Base-by-base conservation (phyloP, 2,113 vertebrate genomes). In the Procavia capensis region DNA sequence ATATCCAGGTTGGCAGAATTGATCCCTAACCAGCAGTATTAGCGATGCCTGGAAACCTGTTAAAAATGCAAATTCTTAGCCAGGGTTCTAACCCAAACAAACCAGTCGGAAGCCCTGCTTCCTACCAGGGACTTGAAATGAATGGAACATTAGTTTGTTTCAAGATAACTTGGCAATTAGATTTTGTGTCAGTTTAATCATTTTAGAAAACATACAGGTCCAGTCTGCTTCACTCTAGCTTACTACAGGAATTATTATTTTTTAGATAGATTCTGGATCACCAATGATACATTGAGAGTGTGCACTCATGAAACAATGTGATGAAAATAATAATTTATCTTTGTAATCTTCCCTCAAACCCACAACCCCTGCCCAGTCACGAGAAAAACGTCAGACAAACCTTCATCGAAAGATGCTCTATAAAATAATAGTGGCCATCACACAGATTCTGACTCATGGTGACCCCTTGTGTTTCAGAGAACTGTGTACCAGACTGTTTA, bases 221-320 rank as follows among this genome's bases (percentile, higher is more conserved):
- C 70, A 22, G 20, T 47, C 78, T 79, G 25, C n/a, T 47, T 96
- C 54, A 27, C 54, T 47, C 8, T 41, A 68, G 31, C 27, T 93
- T 79, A 25, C 54, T 85, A 74, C 16, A 0, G 68, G 59, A 92
- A 82, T 93, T 87, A 36, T 87, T 93, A n/a, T 90, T 95, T 87
- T 95, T 90, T 88, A 78, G 63, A 68, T 75, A 86, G 79, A 80
- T 59, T 57, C 81, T 84, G 81, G 63, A 29, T 85, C 97, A 94
- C 90, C 24, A 79, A 45, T 13, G 27, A 34, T 78, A 50, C 34
- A 19, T 43, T 74, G 39, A 41, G 25, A 74, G 39, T 22, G 43
- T 41, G 4, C 17, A 36, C 7, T 3, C 47, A 50, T 27, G 41
- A 41, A 45, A 41, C 2, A 39, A 47, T 50, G 34, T 29, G 50